These are phyloP conservation scores for Phylloscopus whistleri DNA, from an alignment of 2,113 vertebrate genomes.

Conservation along the genomic window DNA sequence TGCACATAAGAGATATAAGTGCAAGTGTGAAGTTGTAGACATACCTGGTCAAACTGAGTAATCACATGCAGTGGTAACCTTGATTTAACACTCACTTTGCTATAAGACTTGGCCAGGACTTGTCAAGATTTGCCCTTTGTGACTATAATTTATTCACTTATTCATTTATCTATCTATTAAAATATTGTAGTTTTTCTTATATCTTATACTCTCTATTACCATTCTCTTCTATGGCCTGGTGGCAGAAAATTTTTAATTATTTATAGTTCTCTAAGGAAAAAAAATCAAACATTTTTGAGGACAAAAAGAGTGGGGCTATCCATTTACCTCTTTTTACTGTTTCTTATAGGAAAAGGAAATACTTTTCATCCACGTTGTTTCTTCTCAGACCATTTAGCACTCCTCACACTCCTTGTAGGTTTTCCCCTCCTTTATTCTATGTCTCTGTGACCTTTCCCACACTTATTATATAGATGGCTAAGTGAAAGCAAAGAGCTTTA, in stretches of 20 bases:
- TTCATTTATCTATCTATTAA: background rate
- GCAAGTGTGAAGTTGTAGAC: background rate
- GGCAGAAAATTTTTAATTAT: background rate
- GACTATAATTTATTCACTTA: background rate
- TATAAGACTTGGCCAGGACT: background rate
- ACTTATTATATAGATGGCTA: background rate
- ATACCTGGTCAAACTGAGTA: background rate
- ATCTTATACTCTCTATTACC: background rate
- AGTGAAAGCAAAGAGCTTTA: background rate
- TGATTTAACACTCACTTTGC: background rate
- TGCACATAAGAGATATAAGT: background rate
- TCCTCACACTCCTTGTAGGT: background rate
- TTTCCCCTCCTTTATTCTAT: background rate
- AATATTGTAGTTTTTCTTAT: background rate
- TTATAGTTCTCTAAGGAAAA: background rate
- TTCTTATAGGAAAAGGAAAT: background rate
- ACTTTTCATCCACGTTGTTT: background rate
- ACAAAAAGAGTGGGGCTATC: background rate
- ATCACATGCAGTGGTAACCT: background rate
- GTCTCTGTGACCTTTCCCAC: background rate
- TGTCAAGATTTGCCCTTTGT: background rate
- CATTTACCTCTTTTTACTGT: background rate
- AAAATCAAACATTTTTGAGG: background rate
- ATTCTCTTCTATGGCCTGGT: background rate
- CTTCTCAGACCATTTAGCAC: background rate